Evolutionary conservation across 2,113 vertebrate species (phyloP).

Genomic region (Datnioides undecimradiatus): DNA sequence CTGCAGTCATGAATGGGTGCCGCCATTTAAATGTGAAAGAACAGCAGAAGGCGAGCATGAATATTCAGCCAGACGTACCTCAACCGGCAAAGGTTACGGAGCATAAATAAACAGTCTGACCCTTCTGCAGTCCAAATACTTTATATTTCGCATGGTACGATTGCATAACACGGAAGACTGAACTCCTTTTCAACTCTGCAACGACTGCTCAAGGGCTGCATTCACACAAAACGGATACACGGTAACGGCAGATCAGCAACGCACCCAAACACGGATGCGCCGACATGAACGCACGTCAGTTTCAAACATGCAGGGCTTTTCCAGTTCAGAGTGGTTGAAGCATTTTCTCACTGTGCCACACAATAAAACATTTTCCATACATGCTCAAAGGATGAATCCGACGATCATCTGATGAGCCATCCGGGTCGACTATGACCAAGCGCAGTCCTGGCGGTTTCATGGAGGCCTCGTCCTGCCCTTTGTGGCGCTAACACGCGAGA

Average conservation of each 20-base stretch:
- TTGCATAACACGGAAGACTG: neutral
- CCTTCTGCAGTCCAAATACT: conserved; percentile 1
- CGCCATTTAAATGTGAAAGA: conserved; percentile 26
- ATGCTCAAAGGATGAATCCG: neutral
- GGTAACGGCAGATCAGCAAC: neutral
- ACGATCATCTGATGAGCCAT: neutral
- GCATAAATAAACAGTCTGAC: conserved; percentile 32
- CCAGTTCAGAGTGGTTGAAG: too few relatives aligned
- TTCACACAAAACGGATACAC: neutral
- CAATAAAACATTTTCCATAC: neutral
- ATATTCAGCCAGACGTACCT: conserved; percentile 15
- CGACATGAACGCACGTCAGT: neutral
- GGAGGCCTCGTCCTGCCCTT: conserved; percentile 32
- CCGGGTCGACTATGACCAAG: conserved; percentile 9
- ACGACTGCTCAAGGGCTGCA: too few relatives aligned
- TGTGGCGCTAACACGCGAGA: conserved; percentile 13
- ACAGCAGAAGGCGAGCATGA: neutral
- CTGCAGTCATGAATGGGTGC: conserved; percentile 25
- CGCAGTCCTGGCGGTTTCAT: neutral
- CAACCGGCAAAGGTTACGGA: conserved; percentile 31
- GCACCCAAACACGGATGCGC: neutral
- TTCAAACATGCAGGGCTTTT: neutral
- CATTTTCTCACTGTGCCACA: neutral
- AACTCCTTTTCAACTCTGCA: neutral
- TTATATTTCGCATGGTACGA: neutral